Base-by-base conservation (phyloP, 2,797 vertebrate genomes). In the Nannoperca australis region DNA sequence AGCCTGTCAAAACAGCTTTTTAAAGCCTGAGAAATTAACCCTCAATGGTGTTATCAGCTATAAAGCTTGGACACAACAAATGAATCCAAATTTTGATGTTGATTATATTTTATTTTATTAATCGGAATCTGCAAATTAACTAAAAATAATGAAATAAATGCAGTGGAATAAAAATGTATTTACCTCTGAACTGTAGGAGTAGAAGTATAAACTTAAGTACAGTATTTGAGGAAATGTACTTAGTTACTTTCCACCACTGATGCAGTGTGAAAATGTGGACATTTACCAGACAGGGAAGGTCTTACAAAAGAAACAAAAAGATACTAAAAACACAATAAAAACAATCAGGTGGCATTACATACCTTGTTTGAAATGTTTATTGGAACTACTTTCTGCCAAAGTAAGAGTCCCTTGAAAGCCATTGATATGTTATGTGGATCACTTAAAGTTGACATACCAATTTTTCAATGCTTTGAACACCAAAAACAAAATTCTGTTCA, bases 11-110 rank as follows among this genome's bases (percentile, higher is more conserved):
- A 38, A 38, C 36, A 38, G 40, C 12, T 42, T n/a, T 72, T 51
- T 45, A 49, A 65, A 49, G 11, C 14, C 63, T 24, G 63, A 34
- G 36, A 44, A 60, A 50, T 75, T 9, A 51, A 51, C 22, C 6
- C 13, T 44, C 17, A 0, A 18, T 32, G 44, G 22, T 50, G 34
- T 30, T 47, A 38, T 20, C 40, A 34, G 20, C 24, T 27, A 27
- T 27, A 27, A 27, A 27, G 24, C 27, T 55, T 15, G 30, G 8
- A 59, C 51, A 20, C 50, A 8, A 44, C 3, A 42, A 17, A 68
- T 36, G 2, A 32, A 17, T 10, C 32, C 32, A 9, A 38, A 34
- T 6, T 32, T 32, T 32, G 32, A 1, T 32, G 32, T 32, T 32
- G 32, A 32, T 32, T 32, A 32, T 32, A 32, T 32, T 32, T 32